phyloP scores from a whole-genome alignment of 2,888 invertebrate genomes.

The Notocelia uddmanniana region DNA sequence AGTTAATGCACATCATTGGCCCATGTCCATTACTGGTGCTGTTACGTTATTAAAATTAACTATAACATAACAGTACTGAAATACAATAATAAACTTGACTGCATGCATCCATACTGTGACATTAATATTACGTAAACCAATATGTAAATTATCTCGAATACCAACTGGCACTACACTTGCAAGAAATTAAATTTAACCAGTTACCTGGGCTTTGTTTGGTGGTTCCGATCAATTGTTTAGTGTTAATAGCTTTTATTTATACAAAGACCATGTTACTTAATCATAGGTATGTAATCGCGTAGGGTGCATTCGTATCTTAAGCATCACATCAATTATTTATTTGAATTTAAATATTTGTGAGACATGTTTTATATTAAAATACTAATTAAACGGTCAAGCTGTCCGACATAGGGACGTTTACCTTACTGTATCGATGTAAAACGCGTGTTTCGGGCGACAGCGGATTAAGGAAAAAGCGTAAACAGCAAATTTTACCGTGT shows the following conservation, averaged over 20 bases:
- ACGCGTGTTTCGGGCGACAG: background rate
- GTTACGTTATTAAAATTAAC: background rate
- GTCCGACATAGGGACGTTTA: too few species aligned
- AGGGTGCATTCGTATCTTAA: conserved; percentile 10
- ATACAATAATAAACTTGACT: too few species aligned
- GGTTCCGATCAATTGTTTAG: conserved; percentile 36
- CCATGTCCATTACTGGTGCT: too few species aligned
- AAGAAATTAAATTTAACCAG: conserved; percentile 2
- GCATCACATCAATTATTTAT: too few species aligned
- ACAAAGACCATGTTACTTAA: conserved; percentile 67
- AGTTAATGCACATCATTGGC: too few species aligned
- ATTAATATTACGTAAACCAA: background rate
- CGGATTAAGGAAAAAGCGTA: background rate
- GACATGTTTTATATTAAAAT: too few species aligned
- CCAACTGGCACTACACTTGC: background rate
- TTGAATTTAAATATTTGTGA: too few species aligned
- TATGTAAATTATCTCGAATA: background rate
- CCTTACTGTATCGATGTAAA: too few species aligned
- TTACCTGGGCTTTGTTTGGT: conserved; percentile 20
- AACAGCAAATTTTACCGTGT: background rate
- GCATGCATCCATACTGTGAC: background rate
- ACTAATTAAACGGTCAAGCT: too few species aligned
- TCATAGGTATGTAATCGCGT: conserved; percentile 60
- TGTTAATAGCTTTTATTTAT: conserved; percentile 54
- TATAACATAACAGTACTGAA: background rate